Conservation (phyloP, 2,113 vertebrate genomes). For the Microcebus griseorufus region DNA sequence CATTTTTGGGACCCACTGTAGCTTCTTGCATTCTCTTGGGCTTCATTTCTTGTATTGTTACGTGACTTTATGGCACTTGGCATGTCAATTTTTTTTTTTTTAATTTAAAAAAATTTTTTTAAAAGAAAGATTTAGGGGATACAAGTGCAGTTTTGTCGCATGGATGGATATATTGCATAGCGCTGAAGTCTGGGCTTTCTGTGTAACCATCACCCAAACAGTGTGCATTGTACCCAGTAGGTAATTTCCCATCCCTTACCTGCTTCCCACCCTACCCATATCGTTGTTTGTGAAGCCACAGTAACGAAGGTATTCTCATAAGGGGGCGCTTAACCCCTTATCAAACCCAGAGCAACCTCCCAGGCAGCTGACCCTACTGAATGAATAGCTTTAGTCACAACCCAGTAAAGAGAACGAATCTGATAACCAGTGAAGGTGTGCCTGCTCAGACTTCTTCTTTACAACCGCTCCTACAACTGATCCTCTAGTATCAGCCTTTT, state of each 20-base stretch:
- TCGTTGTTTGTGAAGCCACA: background rate
- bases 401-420: background rate
- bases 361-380: background rate
- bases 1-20: background rate
- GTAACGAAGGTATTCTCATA: background rate
- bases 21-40: background rate
- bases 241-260: no score
- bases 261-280: no score
- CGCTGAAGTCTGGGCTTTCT: no score
- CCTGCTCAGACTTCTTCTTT: background rate
- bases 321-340: background rate
- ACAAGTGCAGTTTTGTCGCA: no score
- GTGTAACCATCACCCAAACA: no score
- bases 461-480: accelerated
- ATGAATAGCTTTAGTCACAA: background rate
- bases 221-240: no score
- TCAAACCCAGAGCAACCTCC: background rate
- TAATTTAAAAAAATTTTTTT: no score
- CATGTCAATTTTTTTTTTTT: background rate
- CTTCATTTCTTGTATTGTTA: background rate
- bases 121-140: no score
- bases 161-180: no score
- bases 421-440: accelerated
- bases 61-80: background rate
- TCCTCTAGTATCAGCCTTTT: background rate